These are phyloP conservation scores for Cyanoramphus novaezelandiae DNA, from an alignment of 2,113 vertebrate genomes.

Conservation along the genomic window DNA sequence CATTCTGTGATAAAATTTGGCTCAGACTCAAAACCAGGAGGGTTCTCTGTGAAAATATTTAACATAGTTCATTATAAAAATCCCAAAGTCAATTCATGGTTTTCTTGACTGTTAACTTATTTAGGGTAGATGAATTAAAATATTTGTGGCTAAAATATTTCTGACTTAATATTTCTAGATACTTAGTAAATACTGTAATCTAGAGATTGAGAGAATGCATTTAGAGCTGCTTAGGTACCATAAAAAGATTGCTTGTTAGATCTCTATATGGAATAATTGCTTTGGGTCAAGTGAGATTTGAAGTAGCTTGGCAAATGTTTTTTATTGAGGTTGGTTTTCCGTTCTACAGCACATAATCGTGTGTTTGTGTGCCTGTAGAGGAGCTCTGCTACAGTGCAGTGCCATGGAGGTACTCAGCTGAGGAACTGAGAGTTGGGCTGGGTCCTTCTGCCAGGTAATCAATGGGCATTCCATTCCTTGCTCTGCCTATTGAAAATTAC, in stretches of 20 bases:
- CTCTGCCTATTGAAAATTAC: not conserved
- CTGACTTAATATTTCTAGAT: not conserved
- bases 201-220: not conserved
- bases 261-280: not conserved
- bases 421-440: not conserved
- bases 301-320: not conserved
- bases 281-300: not conserved
- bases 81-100: not conserved
- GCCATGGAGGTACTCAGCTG: not conserved
- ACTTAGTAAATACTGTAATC: not conserved
- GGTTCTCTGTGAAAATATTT: not conserved
- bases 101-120: not conserved
- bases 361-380: not conserved
- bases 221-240: not conserved
- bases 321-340: not conserved
- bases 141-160: not conserved
- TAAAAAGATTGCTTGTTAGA: not conserved
- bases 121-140: not conserved
- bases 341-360: fast-evolving
- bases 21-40: not conserved
- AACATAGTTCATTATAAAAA: not conserved
- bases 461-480: not conserved
- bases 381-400: not conserved
- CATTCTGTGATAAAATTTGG: not conserved
- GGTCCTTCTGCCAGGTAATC: not conserved